Percentiles rank a stretch among this genome's conserved stretches.
Conservation (phyloP, 2,113 vertebrate species). For the Chionodraco myersi region DNA sequence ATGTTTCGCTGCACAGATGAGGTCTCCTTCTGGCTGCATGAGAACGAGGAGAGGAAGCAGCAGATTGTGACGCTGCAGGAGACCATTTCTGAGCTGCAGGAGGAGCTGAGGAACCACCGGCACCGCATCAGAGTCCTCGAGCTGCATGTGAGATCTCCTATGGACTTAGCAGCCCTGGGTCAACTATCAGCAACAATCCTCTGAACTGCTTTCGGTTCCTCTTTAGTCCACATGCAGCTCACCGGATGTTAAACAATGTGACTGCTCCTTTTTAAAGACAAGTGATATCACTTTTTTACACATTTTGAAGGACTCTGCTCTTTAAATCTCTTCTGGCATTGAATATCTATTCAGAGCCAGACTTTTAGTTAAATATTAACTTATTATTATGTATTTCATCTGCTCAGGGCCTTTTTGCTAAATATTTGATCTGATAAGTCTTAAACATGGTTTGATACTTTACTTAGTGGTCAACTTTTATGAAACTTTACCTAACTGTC, state of each 20-base stretch:
- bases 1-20: constrained; percentile 90
- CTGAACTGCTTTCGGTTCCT: constrained; percentile 42
- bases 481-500: too few species aligned
- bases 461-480: too few species aligned
- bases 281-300: neutral
- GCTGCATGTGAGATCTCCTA: constrained; percentile 76
- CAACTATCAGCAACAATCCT: constrained; percentile 57
- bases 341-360: neutral
- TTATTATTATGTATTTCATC: neutral
- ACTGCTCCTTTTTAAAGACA: neutral
- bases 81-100: constrained; percentile 86
- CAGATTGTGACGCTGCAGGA: constrained; percentile 85
- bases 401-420: neutral
- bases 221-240: constrained; percentile 15
- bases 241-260: neutral
- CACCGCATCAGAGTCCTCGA: constrained; percentile 87
- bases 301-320: neutral
- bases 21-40: constrained; percentile 89
- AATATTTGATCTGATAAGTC: constrained; percentile 11
- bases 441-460: neutral
- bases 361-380: neutral
- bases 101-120: constrained; percentile 88
- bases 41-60: constrained; percentile 88
- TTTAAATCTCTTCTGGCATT: neutral
- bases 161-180: constrained; percentile 43